These are phyloP conservation scores for Etia nguti DNA, from an alignment of 2,113 vertebrate species.

Conservation along the genomic window DNA sequence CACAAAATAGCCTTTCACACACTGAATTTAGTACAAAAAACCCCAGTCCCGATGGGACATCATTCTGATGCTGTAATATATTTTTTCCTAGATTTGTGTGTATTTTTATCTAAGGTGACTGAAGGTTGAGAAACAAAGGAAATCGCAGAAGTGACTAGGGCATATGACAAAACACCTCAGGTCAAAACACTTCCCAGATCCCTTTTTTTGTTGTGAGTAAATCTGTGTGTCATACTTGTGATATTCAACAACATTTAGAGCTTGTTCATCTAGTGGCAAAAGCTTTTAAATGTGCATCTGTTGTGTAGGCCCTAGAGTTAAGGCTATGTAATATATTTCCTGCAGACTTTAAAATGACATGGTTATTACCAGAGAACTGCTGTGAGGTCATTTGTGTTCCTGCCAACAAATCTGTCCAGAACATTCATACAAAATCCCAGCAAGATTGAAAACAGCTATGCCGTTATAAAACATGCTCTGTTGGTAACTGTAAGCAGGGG, in stretches of 20 bases:
- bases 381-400: not conserved
- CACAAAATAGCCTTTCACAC: not conserved
- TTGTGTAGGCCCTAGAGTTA: not conserved
- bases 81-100: not conserved
- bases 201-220: not conserved
- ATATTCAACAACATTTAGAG: not conserved
- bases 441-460: not conserved
- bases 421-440: not conserved
- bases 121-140: not conserved
- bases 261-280: not conserved
- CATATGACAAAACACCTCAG: not conserved
- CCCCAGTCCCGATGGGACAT: fast-evolving
- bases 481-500: conserved; percentile 34
- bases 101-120: not conserved
- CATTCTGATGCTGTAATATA: not conserved
- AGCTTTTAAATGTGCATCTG: not conserved
- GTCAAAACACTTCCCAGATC: not conserved
- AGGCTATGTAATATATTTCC: not conserved
- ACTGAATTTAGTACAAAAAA: not conserved
- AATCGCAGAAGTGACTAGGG: not conserved
- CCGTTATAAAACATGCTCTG: not conserved
- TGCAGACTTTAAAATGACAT: not conserved
- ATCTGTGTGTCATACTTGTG: not conserved
- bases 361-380: not conserved
- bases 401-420: not conserved